Evolutionary conservation across 2,797 vertebrate species (phyloP).

Genomic region (Phrynocephalus guinanensis): DNA sequence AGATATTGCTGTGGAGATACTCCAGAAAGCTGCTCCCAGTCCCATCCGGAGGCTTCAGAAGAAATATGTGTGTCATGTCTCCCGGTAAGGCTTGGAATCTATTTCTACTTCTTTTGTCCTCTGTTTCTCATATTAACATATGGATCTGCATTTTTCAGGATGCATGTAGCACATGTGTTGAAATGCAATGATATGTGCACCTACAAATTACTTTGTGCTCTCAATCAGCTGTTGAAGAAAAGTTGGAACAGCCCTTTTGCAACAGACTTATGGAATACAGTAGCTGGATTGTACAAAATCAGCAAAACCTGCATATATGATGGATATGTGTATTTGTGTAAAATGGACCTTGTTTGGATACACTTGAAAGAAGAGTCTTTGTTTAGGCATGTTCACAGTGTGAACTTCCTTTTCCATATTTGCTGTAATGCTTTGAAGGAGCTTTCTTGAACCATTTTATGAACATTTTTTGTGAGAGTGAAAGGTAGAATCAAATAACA

Average conservation of each 20-base stretch:
- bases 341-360: background rate
- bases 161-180: background rate
- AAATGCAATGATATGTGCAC: background rate
- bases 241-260: background rate
- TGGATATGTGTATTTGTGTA: background rate
- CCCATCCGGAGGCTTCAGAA: slow-evolving; percentile 95
- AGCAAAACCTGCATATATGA: background rate
- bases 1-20: slow-evolving; percentile 97
- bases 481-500: too few relatives aligned
- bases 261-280: background rate
- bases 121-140: background rate
- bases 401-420: background rate
- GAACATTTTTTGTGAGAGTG: background rate
- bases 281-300: background rate
- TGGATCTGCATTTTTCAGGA: background rate
- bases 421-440: background rate
- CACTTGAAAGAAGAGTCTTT: background rate
- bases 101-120: background rate
- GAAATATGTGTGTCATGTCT: slow-evolving; percentile 95
- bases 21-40: slow-evolving; percentile 97
- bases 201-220: background rate
- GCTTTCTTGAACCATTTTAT: background rate
- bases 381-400: too few relatives aligned
- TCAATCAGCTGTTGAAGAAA: background rate
- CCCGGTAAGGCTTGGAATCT: slow-evolving; percentile 82